These are phyloP conservation scores for Leucoma salicis DNA, from an alignment of 2,888 invertebrate species.

Conservation along the genomic window DNA sequence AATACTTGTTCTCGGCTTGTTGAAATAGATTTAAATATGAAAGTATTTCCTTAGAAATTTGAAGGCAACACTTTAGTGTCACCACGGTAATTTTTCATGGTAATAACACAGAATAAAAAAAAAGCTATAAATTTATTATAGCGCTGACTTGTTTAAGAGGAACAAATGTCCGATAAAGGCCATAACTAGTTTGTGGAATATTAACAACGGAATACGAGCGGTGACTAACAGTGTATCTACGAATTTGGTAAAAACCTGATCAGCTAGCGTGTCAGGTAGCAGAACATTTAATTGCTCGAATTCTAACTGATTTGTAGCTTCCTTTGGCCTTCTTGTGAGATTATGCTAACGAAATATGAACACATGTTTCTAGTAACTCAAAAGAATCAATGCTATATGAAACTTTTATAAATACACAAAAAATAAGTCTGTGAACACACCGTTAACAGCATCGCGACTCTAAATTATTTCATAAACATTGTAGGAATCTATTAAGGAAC, in stretches of 20 bases:
- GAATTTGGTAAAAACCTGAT: conserved; percentile 22
- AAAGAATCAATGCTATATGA: conserved; percentile 8
- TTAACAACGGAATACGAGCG: conserved; percentile 18
- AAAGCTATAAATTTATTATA: conserved; percentile 8
- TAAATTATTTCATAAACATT: too few relatives aligned
- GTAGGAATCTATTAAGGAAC: too few relatives aligned
- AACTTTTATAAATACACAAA: too few relatives aligned
- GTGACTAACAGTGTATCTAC: conserved; percentile 27
- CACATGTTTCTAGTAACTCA: conserved; percentile 21
- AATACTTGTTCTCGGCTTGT: not conserved
- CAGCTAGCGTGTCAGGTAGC: conserved; percentile 19
- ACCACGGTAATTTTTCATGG: not conserved
- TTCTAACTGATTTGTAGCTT: conserved; percentile 26
- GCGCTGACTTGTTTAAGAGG: conserved; percentile 12
- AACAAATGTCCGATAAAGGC: conserved; percentile 27
- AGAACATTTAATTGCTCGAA: conserved; percentile 18
- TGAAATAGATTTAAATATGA: conserved; percentile 5
- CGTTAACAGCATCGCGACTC: too few relatives aligned
- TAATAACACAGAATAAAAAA: not conserved
- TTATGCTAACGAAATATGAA: conserved; percentile 19
- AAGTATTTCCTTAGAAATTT: conserved; percentile 3
- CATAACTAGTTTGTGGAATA: conserved; percentile 23
- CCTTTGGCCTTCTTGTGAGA: conserved; percentile 24
- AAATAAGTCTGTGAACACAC: too few relatives aligned
- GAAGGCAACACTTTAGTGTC: not conserved